Evolutionary conservation across 2,113 vertebrate species (phyloP), one percentile per base, ranked within the genome.

Genomic region (Clarias batrachus): DNA sequence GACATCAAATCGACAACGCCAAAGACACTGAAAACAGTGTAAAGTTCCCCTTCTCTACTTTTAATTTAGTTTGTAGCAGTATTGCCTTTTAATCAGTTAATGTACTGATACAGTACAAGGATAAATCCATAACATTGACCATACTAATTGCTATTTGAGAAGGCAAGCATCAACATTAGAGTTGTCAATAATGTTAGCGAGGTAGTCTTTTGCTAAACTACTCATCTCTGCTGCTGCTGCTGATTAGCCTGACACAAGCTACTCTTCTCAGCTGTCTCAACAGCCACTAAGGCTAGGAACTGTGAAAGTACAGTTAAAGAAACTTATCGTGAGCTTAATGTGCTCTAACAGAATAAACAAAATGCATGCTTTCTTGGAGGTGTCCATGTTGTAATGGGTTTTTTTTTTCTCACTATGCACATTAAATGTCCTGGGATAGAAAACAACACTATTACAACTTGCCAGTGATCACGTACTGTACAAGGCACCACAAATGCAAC

Each of bases 401-500:
- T 37, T 41, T 21, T 73, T 33, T 70, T 65, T 33, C 0, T 1
- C 27, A 71, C 33, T 71, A 10, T 71, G 7, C 27, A 59, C 76
- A 79, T 57, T n/a, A 57, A 79, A 79, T 19, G 23, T 78, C n/a
- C 52, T 16, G 12, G 17, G 14, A 25, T 77, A n/a, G 37, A 21
- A 73, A 73, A 73, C 41, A 0, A 73, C 19, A 4, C n/a, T 73
- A 73, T 74, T 54, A n/a, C 73, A 76, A 14, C 25, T 77, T 77
- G 73, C 73, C 8, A 78, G 48, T 74, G 37, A 48, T 33, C 30
- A 37, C 21, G 14, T 14, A 33, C 30, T 33, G 30, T 33, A 76
- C 52, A 78, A 78, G 52, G 25, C n/a, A 57, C 74, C n/a, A 78
- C n/a, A 78, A 74, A 78, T 16, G n/a, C 52, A 78, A 17, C 74